Evolutionary conservation across 2,888 invertebrate species (phyloP), one percentile per base, ranked within the genome.

Genomic region (Eristalinus aeneus): DNA sequence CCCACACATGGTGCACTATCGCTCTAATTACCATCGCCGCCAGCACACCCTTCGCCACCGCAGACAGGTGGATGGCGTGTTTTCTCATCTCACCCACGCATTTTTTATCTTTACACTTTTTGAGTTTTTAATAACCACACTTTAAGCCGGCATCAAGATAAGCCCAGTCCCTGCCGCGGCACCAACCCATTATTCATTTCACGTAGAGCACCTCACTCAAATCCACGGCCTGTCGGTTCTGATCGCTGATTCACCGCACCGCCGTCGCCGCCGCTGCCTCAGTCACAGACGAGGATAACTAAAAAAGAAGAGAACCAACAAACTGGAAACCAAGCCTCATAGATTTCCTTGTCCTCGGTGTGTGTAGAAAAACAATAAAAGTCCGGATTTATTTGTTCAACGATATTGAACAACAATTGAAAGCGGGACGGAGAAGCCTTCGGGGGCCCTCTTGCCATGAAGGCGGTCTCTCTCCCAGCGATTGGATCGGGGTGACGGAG

Each of bases 141-240:
- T 58, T 54, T 65, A 60, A 31, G 46, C 73, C 53, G 61, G 32
- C 46, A 84, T 84, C 78, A 63, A 79, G 83, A 82, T 77, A 82
- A 68, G 46, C 34, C 34, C 22, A 9, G 8, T 46, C 16, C 46
- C 46, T 46, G 46, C 4, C 39, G 12, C 39, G 16, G 16, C 46
- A 16, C 22, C n/a, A 32, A 65, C 16, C 68, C 64, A 68, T 78
- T 78, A 74, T 71, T 60, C 65, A 65, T 69, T 78, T 61, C 53
- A 32, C 67, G 34, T 53, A 34, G 58, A 67, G 60, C 54, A 64
- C 78, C 31, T 11, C 22, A 34, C 46, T 22, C 23, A 67, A 32
- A 2, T 20, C 36, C 67, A 60, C 60, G 36, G 54, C 67, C 54
- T 36, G 34, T 22, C 20, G 46, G 58, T 61, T 77, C 72, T 71